Evolutionary conservation across 2,797 vertebrate genomes (phyloP).

Genomic region (Rhinogobio ventralis): DNA sequence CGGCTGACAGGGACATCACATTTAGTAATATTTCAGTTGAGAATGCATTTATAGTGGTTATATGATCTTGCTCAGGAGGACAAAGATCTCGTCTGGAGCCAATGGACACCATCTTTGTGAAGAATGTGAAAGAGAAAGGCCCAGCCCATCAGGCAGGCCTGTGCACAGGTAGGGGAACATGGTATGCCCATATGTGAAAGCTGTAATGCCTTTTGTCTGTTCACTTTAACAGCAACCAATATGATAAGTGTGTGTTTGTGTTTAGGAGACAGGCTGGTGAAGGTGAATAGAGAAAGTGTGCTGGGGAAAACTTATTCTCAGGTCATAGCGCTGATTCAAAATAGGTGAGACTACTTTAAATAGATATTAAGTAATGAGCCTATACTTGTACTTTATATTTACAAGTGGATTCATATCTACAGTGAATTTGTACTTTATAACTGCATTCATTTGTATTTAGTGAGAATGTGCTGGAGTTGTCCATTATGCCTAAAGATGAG

Average conservation of each 20-base stretch:
- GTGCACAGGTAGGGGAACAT: slow-evolving; percentile 82
- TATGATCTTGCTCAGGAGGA: slow-evolving; percentile 64
- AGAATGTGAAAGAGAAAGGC: slow-evolving; percentile 90
- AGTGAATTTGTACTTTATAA: not conserved
- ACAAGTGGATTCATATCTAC: not conserved
- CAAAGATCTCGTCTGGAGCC: slow-evolving; percentile 85
- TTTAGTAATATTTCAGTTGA: not conserved
- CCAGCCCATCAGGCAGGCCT: slow-evolving; percentile 92
- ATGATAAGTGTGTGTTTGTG: slow-evolving; percentile 20
- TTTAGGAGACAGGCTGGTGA: slow-evolving; percentile 92
- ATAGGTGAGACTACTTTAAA: slow-evolving; percentile 80
- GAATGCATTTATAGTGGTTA: slow-evolving; percentile 1
- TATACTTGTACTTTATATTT: not conserved
- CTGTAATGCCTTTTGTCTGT: not conserved
- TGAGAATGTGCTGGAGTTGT: slow-evolving; percentile 88
- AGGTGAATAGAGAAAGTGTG: slow-evolving; percentile 92
- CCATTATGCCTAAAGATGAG: slow-evolving; percentile 96
- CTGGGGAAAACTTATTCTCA: slow-evolving; percentile 96
- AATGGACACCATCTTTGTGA: slow-evolving; percentile 98
- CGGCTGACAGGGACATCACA: not conserved
- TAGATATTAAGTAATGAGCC: not conserved
- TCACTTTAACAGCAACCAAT: not conserved
- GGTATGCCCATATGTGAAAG: not conserved
- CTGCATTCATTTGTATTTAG: slow-evolving; percentile 68
- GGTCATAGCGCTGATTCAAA: slow-evolving; percentile 94